Conservation (phyloP, 2,113 vertebrate species). For the Crocuta crocuta region DNA sequence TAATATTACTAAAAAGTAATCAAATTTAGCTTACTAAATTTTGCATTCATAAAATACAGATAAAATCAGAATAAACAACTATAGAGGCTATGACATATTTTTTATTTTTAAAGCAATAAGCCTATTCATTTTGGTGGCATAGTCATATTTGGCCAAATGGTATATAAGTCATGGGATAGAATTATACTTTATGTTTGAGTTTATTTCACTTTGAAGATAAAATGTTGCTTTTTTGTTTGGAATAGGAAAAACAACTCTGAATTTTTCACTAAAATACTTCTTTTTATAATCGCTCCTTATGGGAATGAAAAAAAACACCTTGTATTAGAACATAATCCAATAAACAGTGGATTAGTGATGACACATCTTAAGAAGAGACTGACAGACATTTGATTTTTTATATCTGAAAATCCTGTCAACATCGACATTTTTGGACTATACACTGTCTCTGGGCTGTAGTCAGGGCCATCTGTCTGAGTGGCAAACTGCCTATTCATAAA, state of each 20-base stretch:
- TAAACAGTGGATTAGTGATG: conserved; percentile 74
- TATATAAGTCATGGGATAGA: background rate
- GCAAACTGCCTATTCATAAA: conserved; percentile 79
- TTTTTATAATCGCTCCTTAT: background rate
- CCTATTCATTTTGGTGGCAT: background rate
- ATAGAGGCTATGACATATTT: background rate
- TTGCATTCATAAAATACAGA: background rate
- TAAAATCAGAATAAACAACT: background rate
- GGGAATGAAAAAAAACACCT: conserved; percentile 47
- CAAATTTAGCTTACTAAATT: background rate
- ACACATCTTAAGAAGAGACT: conserved; percentile 75
- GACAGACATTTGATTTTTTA: conserved; percentile 84
- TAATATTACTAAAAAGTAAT: background rate
- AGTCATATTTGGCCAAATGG: background rate
- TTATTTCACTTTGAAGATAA: background rate
- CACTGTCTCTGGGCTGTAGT: conserved; percentile 80
- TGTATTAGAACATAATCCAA: conserved; percentile 65
- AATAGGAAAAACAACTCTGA: conserved; percentile 59
- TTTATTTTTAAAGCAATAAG: background rate
- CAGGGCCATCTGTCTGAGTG: conserved; percentile 86
- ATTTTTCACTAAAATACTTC: conserved; percentile 45
- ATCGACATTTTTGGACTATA: conserved; percentile 67
- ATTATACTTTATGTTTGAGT: background rate
- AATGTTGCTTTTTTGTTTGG: conserved; percentile 2
- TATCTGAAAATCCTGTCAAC: conserved; percentile 83